A percentile compares a stretch with the other conserved stretches of the same genome.
phyloP scores from a whole-genome alignment of 2,888 invertebrate genomes.

The Clusia tigrina region DNA sequence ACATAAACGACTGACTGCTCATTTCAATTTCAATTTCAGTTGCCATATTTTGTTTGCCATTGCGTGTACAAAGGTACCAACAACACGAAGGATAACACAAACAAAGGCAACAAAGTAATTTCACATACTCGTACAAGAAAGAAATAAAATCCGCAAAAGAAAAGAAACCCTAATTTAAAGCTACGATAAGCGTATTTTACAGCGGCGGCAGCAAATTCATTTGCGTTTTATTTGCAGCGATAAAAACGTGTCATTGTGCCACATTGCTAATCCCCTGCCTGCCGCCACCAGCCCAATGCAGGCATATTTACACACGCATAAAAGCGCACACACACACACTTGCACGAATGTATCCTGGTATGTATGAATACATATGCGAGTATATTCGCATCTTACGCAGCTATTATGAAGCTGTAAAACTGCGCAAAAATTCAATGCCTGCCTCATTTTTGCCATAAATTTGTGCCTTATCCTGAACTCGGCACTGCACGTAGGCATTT shows the following conservation, averaged over 20 bases:
- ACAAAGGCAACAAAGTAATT: not conserved
- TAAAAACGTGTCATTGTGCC: constrained; percentile 24
- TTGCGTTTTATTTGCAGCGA: constrained; percentile 41
- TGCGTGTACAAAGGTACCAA: not conserved
- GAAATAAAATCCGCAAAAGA: not conserved
- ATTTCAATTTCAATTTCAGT: too few relatives aligned
- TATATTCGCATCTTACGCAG: not conserved
- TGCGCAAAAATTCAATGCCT: not conserved
- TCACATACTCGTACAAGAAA: not conserved
- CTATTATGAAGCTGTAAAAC: not conserved
- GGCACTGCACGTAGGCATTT: constrained; percentile 14
- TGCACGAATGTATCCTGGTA: not conserved
- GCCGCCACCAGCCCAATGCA: constrained; percentile 4
- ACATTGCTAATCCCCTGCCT: not conserved
- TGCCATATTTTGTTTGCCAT: not conserved
- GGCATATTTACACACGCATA: not conserved
- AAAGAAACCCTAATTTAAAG: constrained; percentile 4
- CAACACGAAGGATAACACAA: too few relatives aligned
- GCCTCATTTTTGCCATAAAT: constrained; percentile 26
- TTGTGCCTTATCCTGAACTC: constrained; percentile 23
- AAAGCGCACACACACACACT: too few relatives aligned
- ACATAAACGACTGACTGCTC: too few relatives aligned
- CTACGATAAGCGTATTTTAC: constrained; percentile 42
- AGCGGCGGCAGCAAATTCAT: constrained; percentile 44
- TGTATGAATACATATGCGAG: constrained; percentile 26